Evolutionary conservation across 2,797 vertebrate species (phyloP), one percentile per base, ranked within the genome.

Genomic region (Phoxinus dragarum): DNA sequence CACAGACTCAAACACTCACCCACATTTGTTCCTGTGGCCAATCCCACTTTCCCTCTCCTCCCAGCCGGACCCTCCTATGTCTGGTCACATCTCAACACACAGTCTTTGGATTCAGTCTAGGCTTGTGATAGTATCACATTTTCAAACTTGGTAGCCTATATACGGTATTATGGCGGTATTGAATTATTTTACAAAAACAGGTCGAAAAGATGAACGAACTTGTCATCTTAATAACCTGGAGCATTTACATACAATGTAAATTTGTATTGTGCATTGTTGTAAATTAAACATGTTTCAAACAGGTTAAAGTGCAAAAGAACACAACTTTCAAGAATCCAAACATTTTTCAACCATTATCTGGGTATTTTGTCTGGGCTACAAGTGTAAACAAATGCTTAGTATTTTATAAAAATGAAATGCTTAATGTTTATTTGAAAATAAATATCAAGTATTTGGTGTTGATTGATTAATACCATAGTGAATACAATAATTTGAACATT

Each of bases 1-100:
- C 92, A 93, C 86, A 80, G 91, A 44, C 90, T 91, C 31, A 93
- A 90, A 68, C 92, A 93, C 80, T 90, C 92, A 0, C 91, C 91
- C 12, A 88, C 84, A 4, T 82, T 85, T 49, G 80, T 79, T 31
- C 68, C 81, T 0, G 49, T 69, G 10, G 49, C 87, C 36, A 89
- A 88, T 38, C 84, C 90, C 6, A n/a, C 80, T 9, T 88, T 89
- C 36, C 68, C 89, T 1, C 78, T 91, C 10, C 77, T 90, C 34
- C 85, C 87, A 5, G 42, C 84, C 0, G 79, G 86, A 2, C 59
- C 87, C 27, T 89, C 91, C 47, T 91, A 87, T 75, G 64, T 86
- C 23, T 92, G 91, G 91, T 86, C 89, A 38, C 91, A 91, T 47
- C 77, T 90, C 34, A 88, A 85, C 84, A 86, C 89, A 17, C 91